Evolutionary conservation across 1,140 invertebrate species (phyloP), one percentile per base, ranked within the genome.

Genomic region (Araneus ventricosus): DNA sequence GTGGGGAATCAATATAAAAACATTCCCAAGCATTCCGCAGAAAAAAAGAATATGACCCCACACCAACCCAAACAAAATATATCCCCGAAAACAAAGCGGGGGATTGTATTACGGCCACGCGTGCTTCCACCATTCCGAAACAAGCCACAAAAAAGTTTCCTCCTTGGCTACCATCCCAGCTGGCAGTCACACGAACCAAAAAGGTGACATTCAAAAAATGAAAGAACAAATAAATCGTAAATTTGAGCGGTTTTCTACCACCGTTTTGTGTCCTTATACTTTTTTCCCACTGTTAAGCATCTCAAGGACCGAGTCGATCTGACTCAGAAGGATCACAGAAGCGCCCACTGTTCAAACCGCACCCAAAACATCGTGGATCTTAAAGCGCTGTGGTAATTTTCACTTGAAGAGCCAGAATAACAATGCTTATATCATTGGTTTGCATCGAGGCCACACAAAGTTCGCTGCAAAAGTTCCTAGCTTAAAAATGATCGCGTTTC

Each of bases 131-230:
- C 17, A 22, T 34, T 34, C 30, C 30, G 14, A 34, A 22, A 37
- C 27, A 34, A 34, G 30, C 2, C 22, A 41, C 59, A 34, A 59
- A 88, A 82, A 45, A 27, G 6, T 8, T 17, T n/a, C 7, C 22
- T 24, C 27, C 84, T 45, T 88, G 86, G 86, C 59, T 27, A 4
- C 30, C 2, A 27, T 39, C 86, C 86, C 86, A 88, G 41, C 86
- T 88, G 86, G 86, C 86, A 88, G 34, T 67, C 59, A 88, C 20
- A 86, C 30, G 59, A 37, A 88, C 86, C 52, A 61, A 88, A 88
- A 88, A 88, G 86, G 86, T 88, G 86, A 88, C 86, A 88, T 88
- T 88, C 86, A 88, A 63, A 88, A 88, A 88, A 67, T 34, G 41
- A 34, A 30, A 88, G 30, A 88, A 88, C 61, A 88, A 88, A 86